Evolutionary conservation across 2,888 invertebrate species (phyloP).

Genomic region (Caenorhabditis imperialis): DNA sequence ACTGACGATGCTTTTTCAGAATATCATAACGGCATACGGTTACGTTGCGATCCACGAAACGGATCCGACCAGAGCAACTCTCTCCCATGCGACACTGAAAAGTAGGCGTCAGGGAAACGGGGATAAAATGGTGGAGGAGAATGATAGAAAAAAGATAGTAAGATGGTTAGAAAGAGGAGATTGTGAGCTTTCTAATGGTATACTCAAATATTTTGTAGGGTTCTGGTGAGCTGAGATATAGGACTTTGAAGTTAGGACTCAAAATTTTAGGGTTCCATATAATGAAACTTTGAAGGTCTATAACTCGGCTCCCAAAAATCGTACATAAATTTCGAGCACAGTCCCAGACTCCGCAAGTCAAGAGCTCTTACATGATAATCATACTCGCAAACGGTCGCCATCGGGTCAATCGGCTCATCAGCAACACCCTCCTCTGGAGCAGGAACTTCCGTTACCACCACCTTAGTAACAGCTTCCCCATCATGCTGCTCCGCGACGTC

Average conservation of each 20-base stretch:
- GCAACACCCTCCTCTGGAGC: conserved; percentile 10
- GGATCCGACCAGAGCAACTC: conserved; percentile 56
- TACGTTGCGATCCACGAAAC: conserved; percentile 56
- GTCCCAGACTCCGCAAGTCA: no score
- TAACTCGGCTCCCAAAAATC: no score
- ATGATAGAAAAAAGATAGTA: no score
- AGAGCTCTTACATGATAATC: conserved; percentile 62
- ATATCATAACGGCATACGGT: conserved; percentile 61
- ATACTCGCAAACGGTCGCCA: conserved; percentile 57
- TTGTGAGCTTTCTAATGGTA: no score
- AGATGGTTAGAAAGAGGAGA: no score
- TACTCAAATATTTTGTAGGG: no score
- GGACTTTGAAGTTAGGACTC: no score
- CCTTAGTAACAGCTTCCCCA: conserved; percentile 36
- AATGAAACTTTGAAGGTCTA: no score
- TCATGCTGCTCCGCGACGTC: conserved; percentile 22
- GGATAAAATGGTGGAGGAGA: no score
- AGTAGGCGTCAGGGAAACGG: neutral
- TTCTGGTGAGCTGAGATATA: no score
- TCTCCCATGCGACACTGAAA: conserved; percentile 67
- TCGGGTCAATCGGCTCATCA: conserved; percentile 59
- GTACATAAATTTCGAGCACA: no score
- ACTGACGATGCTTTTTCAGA: conserved; percentile 53
- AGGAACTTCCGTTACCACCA: conserved; percentile 27
- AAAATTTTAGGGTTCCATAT: no score